phyloP scores from a whole-genome alignment of 2,797 vertebrate species.

The Sebastes iracundus region DNA sequence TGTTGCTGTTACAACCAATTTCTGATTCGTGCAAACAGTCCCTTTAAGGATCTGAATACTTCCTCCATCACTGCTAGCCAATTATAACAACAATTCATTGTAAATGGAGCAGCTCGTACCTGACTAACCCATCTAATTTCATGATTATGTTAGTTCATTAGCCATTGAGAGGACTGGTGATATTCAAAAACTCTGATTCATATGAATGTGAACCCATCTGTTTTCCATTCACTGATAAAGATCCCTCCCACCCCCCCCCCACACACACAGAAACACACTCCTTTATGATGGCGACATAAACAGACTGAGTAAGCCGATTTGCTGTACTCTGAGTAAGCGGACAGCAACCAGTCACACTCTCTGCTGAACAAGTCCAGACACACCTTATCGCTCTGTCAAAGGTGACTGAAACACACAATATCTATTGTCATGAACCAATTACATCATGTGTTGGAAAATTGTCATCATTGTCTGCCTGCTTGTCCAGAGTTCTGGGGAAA shows the following conservation, averaged over 20 bases:
- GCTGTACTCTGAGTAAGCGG: slow-evolving; percentile 55
- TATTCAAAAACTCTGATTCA: background rate
- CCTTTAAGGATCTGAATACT: background rate
- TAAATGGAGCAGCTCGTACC: background rate
- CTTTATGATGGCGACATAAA: slow-evolving; percentile 35
- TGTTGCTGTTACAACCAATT: no score
- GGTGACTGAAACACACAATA: slow-evolving; percentile 30
- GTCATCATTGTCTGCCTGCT: background rate
- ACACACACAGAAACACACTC: background rate
- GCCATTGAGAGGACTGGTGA: background rate
- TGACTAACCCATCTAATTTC: background rate
- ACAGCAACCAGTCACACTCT: slow-evolving; percentile 56
- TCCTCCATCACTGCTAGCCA: background rate
- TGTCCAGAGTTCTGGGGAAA: background rate
- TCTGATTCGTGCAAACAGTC: no score
- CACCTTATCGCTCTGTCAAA: slow-evolving; percentile 9
- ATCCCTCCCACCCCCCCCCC: background rate
- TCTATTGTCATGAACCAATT: slow-evolving; percentile 11
- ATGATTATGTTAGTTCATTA: background rate
- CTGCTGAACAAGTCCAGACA: slow-evolving; percentile 69
- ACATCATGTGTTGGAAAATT: background rate
- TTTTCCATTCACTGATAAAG: background rate
- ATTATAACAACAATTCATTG: background rate
- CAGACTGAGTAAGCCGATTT: slow-evolving; percentile 61
- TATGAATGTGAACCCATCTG: background rate